Evolutionary conservation across 2,113 vertebrate species (phyloP).

Genomic region (Oryzias woworae): DNA sequence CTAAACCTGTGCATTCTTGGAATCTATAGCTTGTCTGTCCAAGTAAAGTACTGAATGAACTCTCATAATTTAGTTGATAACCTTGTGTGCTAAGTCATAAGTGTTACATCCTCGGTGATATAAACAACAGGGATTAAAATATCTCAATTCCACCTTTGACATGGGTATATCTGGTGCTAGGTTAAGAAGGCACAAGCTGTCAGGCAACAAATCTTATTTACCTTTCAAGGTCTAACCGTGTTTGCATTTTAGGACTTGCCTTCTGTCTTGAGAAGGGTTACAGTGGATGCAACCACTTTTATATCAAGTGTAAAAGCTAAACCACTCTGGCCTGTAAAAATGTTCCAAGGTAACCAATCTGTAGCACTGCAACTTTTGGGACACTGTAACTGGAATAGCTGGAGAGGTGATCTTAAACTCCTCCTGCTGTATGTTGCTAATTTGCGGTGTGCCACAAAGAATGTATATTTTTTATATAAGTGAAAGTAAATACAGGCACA

Average conservation of each 20-base stretch:
- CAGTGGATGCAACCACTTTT: too few relatives aligned
- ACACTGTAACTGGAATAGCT: too few relatives aligned
- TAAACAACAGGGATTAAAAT: conserved; percentile 67
- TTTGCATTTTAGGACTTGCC: conserved; percentile 31
- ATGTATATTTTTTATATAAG: too few relatives aligned
- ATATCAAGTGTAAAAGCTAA: too few relatives aligned
- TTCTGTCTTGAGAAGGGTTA: conserved; percentile 12
- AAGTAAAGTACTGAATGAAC: conserved; percentile 46
- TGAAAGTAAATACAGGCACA: too few relatives aligned
- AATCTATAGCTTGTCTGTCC: conserved; percentile 38
- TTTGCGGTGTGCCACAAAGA: too few relatives aligned
- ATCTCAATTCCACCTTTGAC: conserved; percentile 64
- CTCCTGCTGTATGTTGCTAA: too few relatives aligned
- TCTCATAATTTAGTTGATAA: conserved; percentile 63
- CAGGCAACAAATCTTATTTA: conserved; percentile 58
- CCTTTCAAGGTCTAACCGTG: conserved; percentile 47
- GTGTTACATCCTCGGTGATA: conserved; percentile 52
- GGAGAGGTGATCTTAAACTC: too few relatives aligned
- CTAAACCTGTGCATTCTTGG: conserved; percentile 12
- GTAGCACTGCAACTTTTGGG: too few relatives aligned
- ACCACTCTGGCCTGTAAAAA: too few relatives aligned
- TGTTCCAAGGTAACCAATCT: too few relatives aligned
- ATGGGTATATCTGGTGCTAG: conserved; percentile 49
- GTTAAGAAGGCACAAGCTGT: conserved; percentile 54
- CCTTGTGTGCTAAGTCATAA: conserved; percentile 58